Base-by-base conservation (phyloP, 1,140 invertebrate genomes). In the Diplogasteroides magnus region DNA sequence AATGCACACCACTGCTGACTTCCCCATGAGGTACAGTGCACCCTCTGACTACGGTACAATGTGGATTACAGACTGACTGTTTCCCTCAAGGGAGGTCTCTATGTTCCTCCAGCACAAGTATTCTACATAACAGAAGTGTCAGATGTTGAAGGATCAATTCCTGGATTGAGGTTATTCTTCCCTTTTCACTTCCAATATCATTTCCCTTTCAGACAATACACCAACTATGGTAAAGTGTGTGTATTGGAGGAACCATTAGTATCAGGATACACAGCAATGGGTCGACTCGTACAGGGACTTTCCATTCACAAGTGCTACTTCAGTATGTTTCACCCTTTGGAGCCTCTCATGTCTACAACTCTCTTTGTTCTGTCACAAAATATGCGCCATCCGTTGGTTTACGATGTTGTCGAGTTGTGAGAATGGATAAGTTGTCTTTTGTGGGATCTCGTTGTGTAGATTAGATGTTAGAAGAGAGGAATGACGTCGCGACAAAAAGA, bases 141-240 rank as follows among this genome's bases (percentile, higher is more conserved):
- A 27, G 66, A 70, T 27, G 26, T 69, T 2, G 68, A 69, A 25
- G 66, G 66, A 19, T 32, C 67, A 19, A 68, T 70, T 31, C 66
- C 68, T 13, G 27, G 31, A n/a, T 26, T 70, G 27, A 3, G 66
- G 23, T 48, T 48, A 48, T 6, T 48, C 19, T 48, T 48, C 37
- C 37, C 37, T 48, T 48, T 48, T 48, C 19, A 48, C 37, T 48
- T 11, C 37, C 6, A 19, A 6, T 48, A 48, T 48, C 37, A 48
- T 19, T 48, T 48, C 19, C 19, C 37, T 48, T 48, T 19, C 37
- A 48, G 37, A 11, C 68, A 48, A 27, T 32, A 31, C 48, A 69
- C 64, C 23, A 31, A 70, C 58, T 70, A 70, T 64, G 68, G 68
- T 19, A 70, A 31, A 27, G 29, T 70, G 64, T 70, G 68, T 31